A percentile compares a stretch with the other conserved stretches of the same genome.
Evolutionary conservation across 92 coral and sea anemone genomes (phyloP).

Genomic region (Heteractis magnifica): DNA sequence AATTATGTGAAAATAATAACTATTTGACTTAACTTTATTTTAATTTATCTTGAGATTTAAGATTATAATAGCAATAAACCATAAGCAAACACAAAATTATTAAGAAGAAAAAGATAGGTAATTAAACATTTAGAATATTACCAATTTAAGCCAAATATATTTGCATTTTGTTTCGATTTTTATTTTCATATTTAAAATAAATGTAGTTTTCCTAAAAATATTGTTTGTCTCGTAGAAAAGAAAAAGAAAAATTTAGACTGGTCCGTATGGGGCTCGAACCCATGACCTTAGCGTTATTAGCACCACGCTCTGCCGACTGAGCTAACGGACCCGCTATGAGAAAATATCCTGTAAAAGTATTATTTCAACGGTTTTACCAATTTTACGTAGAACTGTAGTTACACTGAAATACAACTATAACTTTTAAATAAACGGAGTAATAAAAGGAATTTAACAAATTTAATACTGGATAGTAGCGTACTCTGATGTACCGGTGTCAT

Average conservation of each 20-base stretch:
- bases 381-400: too few species aligned
- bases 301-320: constrained; percentile 99
- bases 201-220: too few species aligned
- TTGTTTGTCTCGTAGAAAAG: neutral
- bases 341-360: neutral
- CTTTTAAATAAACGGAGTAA: neutral
- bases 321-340: constrained; percentile 77
- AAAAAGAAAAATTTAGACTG: constrained; percentile 29
- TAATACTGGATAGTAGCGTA: constrained; percentile 19
- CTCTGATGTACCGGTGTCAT: constrained; percentile 7
- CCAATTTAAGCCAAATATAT: too few species aligned
- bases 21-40: too few species aligned
- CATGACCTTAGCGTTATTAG: constrained; percentile 97
- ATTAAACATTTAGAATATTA: too few species aligned
- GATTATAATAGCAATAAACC: too few species aligned
- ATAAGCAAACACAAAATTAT: too few species aligned
- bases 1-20: too few species aligned
- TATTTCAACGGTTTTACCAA: neutral
- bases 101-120: too few species aligned
- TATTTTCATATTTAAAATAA: neutral
- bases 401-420: too few species aligned
- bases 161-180: too few species aligned
- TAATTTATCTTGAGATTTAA: too few species aligned
- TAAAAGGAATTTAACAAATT: neutral
- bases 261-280: constrained; percentile 95